Percentiles rank a stretch among this genome's conserved stretches.
phyloP scores from a whole-genome alignment of 2,888 invertebrate genomes.

The Orthonevra nobilis region DNA sequence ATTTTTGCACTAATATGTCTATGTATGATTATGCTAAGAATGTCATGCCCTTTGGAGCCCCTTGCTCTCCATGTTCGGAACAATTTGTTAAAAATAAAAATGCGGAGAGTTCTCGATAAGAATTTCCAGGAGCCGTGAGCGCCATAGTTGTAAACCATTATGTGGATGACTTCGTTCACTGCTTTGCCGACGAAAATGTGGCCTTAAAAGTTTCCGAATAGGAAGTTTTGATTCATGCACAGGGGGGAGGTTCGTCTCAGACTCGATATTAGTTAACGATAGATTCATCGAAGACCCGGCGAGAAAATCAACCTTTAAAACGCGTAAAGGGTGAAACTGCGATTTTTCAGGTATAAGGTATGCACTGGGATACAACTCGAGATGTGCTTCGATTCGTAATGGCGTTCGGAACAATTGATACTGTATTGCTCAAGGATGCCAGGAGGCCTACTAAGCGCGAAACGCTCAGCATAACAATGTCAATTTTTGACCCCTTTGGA shows the following conservation, averaged over 20 bases:
- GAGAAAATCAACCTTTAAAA: not conserved
- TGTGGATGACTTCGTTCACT: slow-evolving; percentile 38
- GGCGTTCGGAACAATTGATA: slow-evolving; percentile 14
- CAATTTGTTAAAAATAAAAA: slow-evolving; percentile 61
- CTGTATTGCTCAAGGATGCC: slow-evolving; percentile 11
- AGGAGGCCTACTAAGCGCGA: slow-evolving; percentile 70
- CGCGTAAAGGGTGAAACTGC: not conserved
- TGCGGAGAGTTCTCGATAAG: slow-evolving; percentile 19
- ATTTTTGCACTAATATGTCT: too few relatives aligned
- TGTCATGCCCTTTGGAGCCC: slow-evolving; percentile 71
- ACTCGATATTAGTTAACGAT: slow-evolving; percentile 2
- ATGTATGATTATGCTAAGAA: slow-evolving; percentile 66
- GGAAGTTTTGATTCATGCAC: slow-evolving; percentile 10
- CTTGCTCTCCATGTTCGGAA: slow-evolving; percentile 58
- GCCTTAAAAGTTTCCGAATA: slow-evolving; percentile 13
- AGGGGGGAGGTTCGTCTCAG: slow-evolving; percentile 2
- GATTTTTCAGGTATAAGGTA: slow-evolving; percentile 59
- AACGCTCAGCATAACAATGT: slow-evolving; percentile 71
- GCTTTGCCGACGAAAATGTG: slow-evolving; percentile 13
- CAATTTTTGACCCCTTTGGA: slow-evolving; percentile 72
- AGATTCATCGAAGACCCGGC: not conserved
- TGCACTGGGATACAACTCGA: slow-evolving; percentile 57
- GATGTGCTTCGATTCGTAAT: slow-evolving; percentile 67
- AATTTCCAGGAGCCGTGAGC: slow-evolving; percentile 34
- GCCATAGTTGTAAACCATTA: slow-evolving; percentile 56